Evolutionary conservation across 2,888 invertebrate species (phyloP).

Genomic region (Euzophera pinguis): DNA sequence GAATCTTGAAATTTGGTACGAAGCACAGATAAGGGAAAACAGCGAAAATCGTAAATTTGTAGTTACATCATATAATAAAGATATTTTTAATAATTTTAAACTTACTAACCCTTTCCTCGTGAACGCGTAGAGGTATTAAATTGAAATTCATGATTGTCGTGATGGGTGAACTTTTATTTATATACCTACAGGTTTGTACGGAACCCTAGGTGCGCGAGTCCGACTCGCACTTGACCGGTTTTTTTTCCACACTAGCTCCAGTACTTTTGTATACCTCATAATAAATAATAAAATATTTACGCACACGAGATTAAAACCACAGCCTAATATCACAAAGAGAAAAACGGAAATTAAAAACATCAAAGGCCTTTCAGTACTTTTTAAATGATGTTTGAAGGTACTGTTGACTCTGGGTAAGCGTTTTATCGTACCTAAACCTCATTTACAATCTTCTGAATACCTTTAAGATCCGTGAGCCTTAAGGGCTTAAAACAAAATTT

Average conservation of each 20-base stretch:
- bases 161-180: no score
- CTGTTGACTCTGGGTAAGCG: constrained; percentile 37
- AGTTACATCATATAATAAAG: no score
- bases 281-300: not conserved
- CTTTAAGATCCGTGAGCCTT: constrained; percentile 23
- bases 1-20: no score
- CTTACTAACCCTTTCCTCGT: no score
- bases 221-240: no score
- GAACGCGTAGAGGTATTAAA: no score
- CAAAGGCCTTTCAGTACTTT: constrained; percentile 13
- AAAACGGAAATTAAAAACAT: constrained; percentile 9
- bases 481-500: constrained; percentile 14
- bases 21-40: no score
- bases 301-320: not conserved
- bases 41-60: no score
- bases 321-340: not conserved
- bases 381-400: constrained; percentile 28
- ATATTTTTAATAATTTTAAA: no score
- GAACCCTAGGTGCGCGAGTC: no score
- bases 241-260: not conserved
- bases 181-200: no score
- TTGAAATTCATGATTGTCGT: no score
- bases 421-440: constrained; percentile 23
- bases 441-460: constrained; percentile 25
- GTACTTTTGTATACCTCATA: not conserved